A percentile compares a stretch with the other conserved stretches of the same genome.
These are phyloP conservation scores for Neomorphus geoffroyi DNA, from an alignment of 2,797 vertebrate species.

Conservation along the genomic window DNA sequence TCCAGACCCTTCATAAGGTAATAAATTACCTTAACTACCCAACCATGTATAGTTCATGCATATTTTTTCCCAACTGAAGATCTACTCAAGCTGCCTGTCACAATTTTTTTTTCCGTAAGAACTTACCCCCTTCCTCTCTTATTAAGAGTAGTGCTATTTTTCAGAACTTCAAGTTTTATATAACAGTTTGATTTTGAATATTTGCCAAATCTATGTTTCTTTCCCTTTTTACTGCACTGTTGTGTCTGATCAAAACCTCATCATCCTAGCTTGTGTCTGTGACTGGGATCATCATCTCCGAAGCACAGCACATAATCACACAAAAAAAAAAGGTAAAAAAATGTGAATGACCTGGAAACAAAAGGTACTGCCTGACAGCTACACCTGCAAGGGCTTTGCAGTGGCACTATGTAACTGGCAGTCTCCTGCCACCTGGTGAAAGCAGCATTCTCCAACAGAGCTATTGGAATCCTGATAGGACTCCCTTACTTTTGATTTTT, in stretches of 20 bases:
- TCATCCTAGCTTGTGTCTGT: background rate
- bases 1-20: no score
- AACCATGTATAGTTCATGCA: background rate
- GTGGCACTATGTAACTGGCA: background rate
- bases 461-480: background rate
- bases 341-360: background rate
- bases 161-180: background rate
- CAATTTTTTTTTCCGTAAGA: background rate
- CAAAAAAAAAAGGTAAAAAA: background rate
- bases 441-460: background rate
- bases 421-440: background rate
- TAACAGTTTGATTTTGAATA: background rate
- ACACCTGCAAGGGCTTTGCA: background rate
- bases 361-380: background rate
- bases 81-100: background rate
- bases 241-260: background rate
- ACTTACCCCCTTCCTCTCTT: background rate
- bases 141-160: background rate
- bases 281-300: background rate
- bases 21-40: background rate
- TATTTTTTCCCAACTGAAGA: background rate
- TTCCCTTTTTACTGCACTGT: background rate
- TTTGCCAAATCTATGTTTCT: background rate
- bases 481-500: background rate
- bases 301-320: background rate